phyloP scores from a whole-genome alignment of 2,797 vertebrate species.

The Telmatherina bonti region DNA sequence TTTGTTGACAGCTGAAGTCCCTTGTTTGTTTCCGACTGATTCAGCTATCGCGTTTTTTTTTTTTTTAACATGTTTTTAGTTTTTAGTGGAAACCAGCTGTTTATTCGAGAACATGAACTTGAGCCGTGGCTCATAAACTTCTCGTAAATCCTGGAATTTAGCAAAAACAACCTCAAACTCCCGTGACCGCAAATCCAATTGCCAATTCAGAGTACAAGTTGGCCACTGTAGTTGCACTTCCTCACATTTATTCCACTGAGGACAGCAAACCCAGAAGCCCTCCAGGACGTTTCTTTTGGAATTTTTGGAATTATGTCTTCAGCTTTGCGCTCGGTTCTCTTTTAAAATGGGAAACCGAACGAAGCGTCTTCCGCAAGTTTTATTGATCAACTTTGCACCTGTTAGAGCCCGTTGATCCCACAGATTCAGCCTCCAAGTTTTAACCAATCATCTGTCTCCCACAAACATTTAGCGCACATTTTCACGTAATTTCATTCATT shows the following conservation, averaged over 20 bases:
- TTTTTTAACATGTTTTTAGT: slow-evolving; percentile 27
- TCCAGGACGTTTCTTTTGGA: background rate
- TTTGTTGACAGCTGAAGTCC: slow-evolving; percentile 25
- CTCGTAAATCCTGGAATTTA: slow-evolving; percentile 47
- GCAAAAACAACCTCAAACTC: slow-evolving; percentile 36
- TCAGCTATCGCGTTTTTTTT: background rate
- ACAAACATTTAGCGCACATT: slow-evolving; percentile 21
- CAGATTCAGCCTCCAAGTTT: slow-evolving; percentile 10
- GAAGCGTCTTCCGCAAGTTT: background rate
- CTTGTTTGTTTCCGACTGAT: slow-evolving; percentile 37
- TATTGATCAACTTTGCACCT: background rate
- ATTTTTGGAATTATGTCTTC: background rate
- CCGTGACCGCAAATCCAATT: slow-evolving; percentile 20
- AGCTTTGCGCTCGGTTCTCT: background rate
- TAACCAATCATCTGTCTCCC: slow-evolving; percentile 22
- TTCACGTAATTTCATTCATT: slow-evolving; percentile 53
- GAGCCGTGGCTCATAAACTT: slow-evolving; percentile 40
- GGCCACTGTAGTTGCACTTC: slow-evolving; percentile 37
- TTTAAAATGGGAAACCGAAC: background rate
- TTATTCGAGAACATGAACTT: slow-evolving; percentile 20
- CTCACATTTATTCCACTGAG: slow-evolving; percentile 12
- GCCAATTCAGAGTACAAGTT: slow-evolving; percentile 46
- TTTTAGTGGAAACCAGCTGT: background rate
- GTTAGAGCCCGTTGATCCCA: slow-evolving; percentile 40
- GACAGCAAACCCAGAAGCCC: slow-evolving; percentile 8